Evolutionary conservation across 2,113 vertebrate species (phyloP), one percentile per base, ranked within the genome.

Genomic region (Ceyx cyanopectus): DNA sequence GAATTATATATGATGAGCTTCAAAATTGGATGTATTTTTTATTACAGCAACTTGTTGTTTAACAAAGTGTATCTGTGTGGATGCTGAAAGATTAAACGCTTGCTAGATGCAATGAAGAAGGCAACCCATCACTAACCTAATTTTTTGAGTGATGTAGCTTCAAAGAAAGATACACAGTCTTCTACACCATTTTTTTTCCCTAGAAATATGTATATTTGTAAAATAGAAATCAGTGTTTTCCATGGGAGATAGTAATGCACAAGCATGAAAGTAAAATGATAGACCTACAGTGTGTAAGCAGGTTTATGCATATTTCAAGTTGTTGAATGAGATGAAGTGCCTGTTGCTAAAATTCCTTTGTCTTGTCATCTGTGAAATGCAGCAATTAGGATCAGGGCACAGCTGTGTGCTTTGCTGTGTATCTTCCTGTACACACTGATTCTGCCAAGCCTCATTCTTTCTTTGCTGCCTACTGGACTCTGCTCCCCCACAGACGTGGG

Each of bases 401-500:
- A 61, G 26, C 27, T 17, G 29, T 50, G 7, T 45, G 34, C 50
- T 76, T 87, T 32, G 3, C n/a, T 73, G 50, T 68, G 22, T 61
- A 4, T 62, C 18, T 84, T 78, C 84, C 29, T 4, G 7, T 41
- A 32, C 27, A 14, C 57, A 5, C 22, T 63, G 43, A 10, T 60
- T 66, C 27, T 87, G 51, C 34, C 43, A 51, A 56, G 6, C 0
- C 0, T 69, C 32, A 50, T 50, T 50, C 23, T 91, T 73, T 61
- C 10, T 34, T 62, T 41, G 29, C 34, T 41, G 27, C 43, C 43
- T 37, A 17, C 9, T 72, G 19, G 0, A 2, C 81, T 78, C 9
- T n/a, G 3, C 81, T 78, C 9, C n/a, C 43, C 22, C 1, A 1
- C 5, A 2, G 45, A 10, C 0, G 1, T 10, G 26, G 29, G 12